phyloP scores from a whole-genome alignment of 2,888 invertebrate genomes.

The Drosophila demipolita region DNA sequence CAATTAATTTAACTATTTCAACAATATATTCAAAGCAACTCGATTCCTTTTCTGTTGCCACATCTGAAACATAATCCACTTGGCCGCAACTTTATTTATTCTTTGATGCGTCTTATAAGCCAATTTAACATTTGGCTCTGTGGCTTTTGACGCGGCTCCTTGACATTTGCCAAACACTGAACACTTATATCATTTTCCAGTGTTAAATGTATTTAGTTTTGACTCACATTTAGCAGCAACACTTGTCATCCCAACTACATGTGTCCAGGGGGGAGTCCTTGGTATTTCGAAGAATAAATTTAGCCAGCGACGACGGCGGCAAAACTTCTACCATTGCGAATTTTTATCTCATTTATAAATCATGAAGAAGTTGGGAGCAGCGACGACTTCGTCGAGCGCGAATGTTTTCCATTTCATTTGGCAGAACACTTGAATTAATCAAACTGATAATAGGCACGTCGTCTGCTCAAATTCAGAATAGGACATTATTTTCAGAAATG shows the following conservation, averaged over 20 bases:
- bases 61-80: constrained; percentile 7
- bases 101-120: constrained; percentile 52
- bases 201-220: constrained; percentile 60
- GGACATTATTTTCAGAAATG: constrained; percentile 8
- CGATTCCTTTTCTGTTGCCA: too few species aligned
- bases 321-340: constrained; percentile 65
- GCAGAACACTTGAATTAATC: constrained; percentile 58
- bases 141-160: constrained; percentile 8
- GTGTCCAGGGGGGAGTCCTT: too few species aligned
- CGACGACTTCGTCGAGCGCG: background rate
- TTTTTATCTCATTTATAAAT: constrained; percentile 74
- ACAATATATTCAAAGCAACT: constrained; percentile 6
- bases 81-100: constrained; percentile 32
- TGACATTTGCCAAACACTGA: constrained; percentile 16
- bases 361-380: constrained; percentile 53
- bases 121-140: constrained; percentile 63
- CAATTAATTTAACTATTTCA: constrained; percentile 13
- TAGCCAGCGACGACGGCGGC: background rate
- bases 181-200: constrained; percentile 28
- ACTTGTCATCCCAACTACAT: background rate
- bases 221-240: background rate
- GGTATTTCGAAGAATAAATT: constrained; percentile 54
- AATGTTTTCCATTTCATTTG: constrained; percentile 58
- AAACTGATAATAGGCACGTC: constrained; percentile 47
- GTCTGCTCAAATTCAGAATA: constrained; percentile 13